These are phyloP conservation scores for Melitaea athalia DNA, from an alignment of 2,888 invertebrate species.

Conservation along the genomic window DNA sequence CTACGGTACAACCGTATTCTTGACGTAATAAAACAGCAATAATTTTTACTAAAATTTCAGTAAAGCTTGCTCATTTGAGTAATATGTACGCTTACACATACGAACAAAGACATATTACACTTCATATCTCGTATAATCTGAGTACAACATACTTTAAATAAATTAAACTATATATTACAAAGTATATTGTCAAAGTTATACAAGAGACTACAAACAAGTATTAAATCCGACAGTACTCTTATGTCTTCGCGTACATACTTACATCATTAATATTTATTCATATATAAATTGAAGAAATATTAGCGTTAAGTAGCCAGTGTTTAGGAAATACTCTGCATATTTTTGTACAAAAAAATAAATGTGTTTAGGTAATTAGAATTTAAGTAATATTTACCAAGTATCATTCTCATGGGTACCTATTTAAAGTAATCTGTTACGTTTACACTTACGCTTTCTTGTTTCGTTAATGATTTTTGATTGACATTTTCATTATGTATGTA, in stretches of 20 bases:
- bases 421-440: constrained; percentile 43
- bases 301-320: constrained; percentile 52
- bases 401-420: constrained; percentile 63
- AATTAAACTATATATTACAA: neutral
- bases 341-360: constrained; percentile 67
- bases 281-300: constrained; percentile 44
- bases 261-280: constrained; percentile 43
- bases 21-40: constrained; percentile 43
- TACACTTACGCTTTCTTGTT: constrained; percentile 40
- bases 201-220: neutral
- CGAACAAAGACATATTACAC: constrained; percentile 27
- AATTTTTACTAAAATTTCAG: constrained; percentile 44
- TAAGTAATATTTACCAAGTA: constrained; percentile 52
- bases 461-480: neutral
- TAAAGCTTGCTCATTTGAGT: constrained; percentile 45
- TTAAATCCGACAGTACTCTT: constrained; percentile 17
- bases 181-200: constrained; percentile 1
- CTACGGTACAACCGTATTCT: constrained; percentile 34
- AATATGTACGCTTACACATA: constrained; percentile 43
- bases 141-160: constrained; percentile 9
- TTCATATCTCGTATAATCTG: constrained; percentile 3
- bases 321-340: constrained; percentile 66
- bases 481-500: neutral
- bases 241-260: constrained; percentile 44
- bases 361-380: constrained; percentile 49